phyloP scores from a whole-genome alignment of 2,797 vertebrate genomes.

The Calcarius lapponicus region DNA sequence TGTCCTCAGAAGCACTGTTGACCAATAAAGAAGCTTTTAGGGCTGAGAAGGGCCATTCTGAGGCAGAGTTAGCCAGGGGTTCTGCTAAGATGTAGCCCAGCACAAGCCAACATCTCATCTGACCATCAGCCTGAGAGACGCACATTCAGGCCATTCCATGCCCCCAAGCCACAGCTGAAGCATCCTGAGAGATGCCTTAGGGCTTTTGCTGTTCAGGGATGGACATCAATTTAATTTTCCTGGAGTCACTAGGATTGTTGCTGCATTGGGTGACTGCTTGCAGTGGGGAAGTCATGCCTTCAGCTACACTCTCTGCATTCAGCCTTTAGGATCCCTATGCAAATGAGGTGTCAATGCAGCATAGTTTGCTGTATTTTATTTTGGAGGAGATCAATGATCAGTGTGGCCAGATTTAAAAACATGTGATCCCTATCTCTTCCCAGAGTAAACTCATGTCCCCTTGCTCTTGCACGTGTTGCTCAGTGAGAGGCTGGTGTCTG shows the following conservation, averaged over 20 bases:
- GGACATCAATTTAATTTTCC: neutral
- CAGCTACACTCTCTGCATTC: neutral
- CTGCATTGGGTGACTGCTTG: neutral
- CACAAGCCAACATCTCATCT: fast-evolving
- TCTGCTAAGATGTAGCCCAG: neutral
- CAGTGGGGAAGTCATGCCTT: neutral
- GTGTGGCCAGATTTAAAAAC: neutral
- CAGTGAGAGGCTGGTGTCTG: neutral
- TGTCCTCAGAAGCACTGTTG: neutral
- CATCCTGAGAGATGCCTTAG: neutral
- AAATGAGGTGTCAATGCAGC: neutral
- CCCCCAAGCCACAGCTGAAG: neutral
- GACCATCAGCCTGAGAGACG: neutral
- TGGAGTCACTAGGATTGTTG: neutral
- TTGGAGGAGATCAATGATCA: neutral
- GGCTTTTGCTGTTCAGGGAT: neutral
- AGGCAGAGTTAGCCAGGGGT: fast-evolving
- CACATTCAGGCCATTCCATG: neutral
- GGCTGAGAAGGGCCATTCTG: neutral
- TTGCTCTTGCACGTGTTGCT: fast-evolving
- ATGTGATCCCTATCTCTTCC: neutral
- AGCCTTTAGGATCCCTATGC: neutral
- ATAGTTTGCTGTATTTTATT: neutral
- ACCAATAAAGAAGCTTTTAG: neutral
- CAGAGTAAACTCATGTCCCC: neutral